Evolutionary conservation across 2,113 vertebrate species (phyloP), one percentile per base, ranked within the genome.

Genomic region (Alethe diademata): DNA sequence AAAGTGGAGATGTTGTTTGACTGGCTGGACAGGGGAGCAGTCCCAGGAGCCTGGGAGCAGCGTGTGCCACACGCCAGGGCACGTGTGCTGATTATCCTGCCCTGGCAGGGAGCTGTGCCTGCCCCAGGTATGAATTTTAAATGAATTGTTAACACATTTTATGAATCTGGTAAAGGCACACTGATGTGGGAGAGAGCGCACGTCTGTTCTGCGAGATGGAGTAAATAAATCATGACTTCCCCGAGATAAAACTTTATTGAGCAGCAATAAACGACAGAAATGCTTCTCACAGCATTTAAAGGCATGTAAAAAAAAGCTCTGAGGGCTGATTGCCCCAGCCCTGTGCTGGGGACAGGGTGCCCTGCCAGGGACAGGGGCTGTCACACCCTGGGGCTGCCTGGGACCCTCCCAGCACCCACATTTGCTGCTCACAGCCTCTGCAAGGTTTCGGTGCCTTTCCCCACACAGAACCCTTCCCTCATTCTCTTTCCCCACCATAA

Each of bases 211-310:
- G 82, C 10, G 4, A 73, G 81, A 42, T 70, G 92, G 86, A 95
- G 95, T 96, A 92, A 95, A 94, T 97, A 96, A 96, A 97, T 95
- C 90, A 42, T 12, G 81, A 7, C 92, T 95, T 78, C 35, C 95
- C 94, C 78, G n/a, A 96, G 95, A 95, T 95, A 96, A 95, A 97
- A 97, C 66, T 97, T 97, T 97, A 97, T 95, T 79, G 95, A 96
- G 95, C 76, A 96, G 96, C 90, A 93, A 90, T 96, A 97, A 96
- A 96, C 2, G 69, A 73, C 96, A 91, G 90, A 73, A 95, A 93
- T 67, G 91, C 82, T 93, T 54, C 92, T 93, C 74, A 40, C 72
- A 26, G 88, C 33, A 6, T 97, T 97, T 96, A 96, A 96, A 96
- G 93, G 42, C 42, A 28, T 3, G 86, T 96, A 90, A 95, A 97